These are phyloP conservation scores for Fregata magnificens DNA, from an alignment of 2,113 vertebrate species.

Conservation along the genomic window DNA sequence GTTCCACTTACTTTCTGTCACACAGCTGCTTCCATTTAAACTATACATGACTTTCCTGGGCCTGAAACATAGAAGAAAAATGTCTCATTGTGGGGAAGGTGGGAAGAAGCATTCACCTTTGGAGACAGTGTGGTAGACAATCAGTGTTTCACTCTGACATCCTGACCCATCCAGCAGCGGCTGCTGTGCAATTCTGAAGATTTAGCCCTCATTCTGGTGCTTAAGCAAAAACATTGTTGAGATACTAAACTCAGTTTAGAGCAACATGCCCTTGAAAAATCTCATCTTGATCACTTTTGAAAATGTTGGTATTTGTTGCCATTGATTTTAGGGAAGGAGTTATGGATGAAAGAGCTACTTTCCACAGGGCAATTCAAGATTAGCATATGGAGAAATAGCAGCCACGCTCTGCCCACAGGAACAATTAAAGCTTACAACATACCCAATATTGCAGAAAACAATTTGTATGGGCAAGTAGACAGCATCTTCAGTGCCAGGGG, in stretches of 20 bases:
- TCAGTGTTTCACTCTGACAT: not conserved
- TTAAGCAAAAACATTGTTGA: not conserved
- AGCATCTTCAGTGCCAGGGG: not conserved
- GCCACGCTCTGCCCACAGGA: not conserved
- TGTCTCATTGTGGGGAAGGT: not conserved
- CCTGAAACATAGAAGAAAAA: not conserved
- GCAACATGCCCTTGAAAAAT: not conserved
- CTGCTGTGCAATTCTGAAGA: not conserved
- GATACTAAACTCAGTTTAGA: not conserved
- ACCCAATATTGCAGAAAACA: not conserved
- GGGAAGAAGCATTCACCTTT: not conserved
- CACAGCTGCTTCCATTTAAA: not conserved
- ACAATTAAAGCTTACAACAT: not conserved
- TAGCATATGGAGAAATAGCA: not conserved
- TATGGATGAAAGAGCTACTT: not conserved
- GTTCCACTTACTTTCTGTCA: not conserved
- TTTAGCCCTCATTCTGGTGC: not conserved
- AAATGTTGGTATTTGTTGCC: not conserved
- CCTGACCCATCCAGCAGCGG: not conserved
- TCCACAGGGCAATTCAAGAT: not conserved
- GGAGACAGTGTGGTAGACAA: not conserved
- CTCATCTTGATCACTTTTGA: not conserved
- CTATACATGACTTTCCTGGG: not conserved
- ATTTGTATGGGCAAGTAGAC: not conserved
- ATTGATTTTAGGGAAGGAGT: not conserved